Evolutionary conservation across 2,113 vertebrate species (phyloP), one percentile per base, ranked within the genome.

Genomic region (Nasalis larvatus): DNA sequence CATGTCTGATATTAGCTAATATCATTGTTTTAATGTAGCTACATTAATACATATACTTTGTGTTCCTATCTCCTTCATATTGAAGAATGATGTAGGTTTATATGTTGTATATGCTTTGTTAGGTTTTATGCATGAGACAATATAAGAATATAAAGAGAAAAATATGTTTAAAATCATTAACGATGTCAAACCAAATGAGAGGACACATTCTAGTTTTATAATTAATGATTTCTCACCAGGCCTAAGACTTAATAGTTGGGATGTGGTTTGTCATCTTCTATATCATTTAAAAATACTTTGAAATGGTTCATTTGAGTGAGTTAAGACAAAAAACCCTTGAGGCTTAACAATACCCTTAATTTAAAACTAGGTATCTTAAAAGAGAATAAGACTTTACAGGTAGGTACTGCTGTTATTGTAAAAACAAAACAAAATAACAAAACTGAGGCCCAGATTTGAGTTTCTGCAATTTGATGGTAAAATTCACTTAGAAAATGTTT

Each of bases 141-240:
- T 95, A 82, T 95, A 81, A 97, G 68, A 87, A 69, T 94, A 86
- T 74, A 42, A 95, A 81, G 25, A 27, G 21, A 86, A 91, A 88
- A 95, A 87, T 66, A 93, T 78, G 91, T 78, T 92, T 45, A 86
- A 96, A 86, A 82, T 89, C 69, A 96, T 97, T 98, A 97, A 20
- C 68, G 90, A 96, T 86, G 66, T 92, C 96, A 94, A 78, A 84
- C 25, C 35, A 30, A 93, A 96, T 76, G 27, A 32, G 35, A 91
- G 32, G 52, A 91, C 88, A 23, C 32, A 88, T 91, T 96, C 89
- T 88, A 97, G 69, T 92, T 96, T 81, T 96, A 94, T 93, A 73
- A 97, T 10, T 83, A 96, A 91, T 86, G 47, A 86, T 63, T 92
- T 97, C 60, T 95, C 77, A 77, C 78, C 45, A 88, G 76, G 17